Evolutionary conservation across 2,797 vertebrate genomes (phyloP).

Genomic region (Microhierax caerulescens): DNA sequence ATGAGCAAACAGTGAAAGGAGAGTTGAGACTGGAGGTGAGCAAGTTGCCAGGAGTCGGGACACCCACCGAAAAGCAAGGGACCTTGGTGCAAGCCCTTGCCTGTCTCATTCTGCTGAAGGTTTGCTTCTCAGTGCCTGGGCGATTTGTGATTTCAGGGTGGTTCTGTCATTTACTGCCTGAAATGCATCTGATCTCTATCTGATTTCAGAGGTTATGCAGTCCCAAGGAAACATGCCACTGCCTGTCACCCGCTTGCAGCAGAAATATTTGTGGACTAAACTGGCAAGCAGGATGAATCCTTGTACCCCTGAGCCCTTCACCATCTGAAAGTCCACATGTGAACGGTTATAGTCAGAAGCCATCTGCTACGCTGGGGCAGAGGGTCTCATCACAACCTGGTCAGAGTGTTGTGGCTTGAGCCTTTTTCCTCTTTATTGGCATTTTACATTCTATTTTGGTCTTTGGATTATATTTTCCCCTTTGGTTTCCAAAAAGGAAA

Average conservation of each 20-base stretch:
- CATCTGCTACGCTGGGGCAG: rapidly evolving
- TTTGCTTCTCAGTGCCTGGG: not conserved
- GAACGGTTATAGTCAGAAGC: not conserved
- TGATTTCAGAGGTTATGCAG: not conserved
- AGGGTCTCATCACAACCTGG: not conserved
- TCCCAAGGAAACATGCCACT: not conserved
- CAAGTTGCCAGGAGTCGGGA: not conserved
- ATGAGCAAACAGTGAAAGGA: not conserved
- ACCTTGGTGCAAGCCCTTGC: not conserved
- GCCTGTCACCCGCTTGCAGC: not conserved
- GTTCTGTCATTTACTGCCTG: not conserved
- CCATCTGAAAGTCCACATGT: not conserved
- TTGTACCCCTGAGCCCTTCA: not conserved
- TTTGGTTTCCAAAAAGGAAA: not conserved
- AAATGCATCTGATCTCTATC: not conserved
- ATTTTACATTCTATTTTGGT: not conserved
- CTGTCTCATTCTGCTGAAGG: not conserved
- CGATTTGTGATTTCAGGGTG: not conserved
- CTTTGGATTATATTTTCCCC: not conserved
- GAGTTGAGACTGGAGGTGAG: not conserved
- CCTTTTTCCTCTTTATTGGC: not conserved
- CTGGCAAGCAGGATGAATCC: not conserved
- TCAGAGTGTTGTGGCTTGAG: not conserved
- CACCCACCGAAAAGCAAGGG: not conserved
- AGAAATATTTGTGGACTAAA: not conserved